Percentiles rank a stretch among this genome's conserved stretches.
phyloP scores from a whole-genome alignment of 1,140 invertebrate species.

The Goniozus legneri region DNA sequence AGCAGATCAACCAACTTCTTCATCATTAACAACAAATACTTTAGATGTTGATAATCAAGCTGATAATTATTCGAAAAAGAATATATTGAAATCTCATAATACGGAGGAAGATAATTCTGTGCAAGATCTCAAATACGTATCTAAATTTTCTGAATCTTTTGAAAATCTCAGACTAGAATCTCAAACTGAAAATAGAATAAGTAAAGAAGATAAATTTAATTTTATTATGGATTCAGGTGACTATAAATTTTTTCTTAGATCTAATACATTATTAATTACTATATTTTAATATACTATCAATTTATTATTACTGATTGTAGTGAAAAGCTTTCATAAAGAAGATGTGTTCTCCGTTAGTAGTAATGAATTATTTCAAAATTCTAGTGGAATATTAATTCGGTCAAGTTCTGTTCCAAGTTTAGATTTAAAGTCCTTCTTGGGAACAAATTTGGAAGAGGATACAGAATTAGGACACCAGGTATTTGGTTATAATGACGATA shows the following conservation, averaged over 20 bases:
- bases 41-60: slow-evolving; percentile 27
- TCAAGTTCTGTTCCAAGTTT: slow-evolving; percentile 55
- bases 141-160: slow-evolving; percentile 46
- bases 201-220: slow-evolving; percentile 33
- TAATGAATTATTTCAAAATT: slow-evolving; percentile 41
- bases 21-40: slow-evolving; percentile 17
- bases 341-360: slow-evolving; percentile 49
- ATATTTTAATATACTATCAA: too few species aligned
- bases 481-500: slow-evolving; percentile 3
- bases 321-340: slow-evolving; percentile 43
- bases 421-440: slow-evolving; percentile 51
- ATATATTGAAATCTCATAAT: slow-evolving; percentile 38
- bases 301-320: too few species aligned
- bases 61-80: slow-evolving; percentile 42
- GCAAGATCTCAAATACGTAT: slow-evolving; percentile 29
- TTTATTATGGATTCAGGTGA: slow-evolving; percentile 32
- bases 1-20: slow-evolving; percentile 35
- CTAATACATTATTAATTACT: too few species aligned
- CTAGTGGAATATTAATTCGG: slow-evolving; percentile 41
- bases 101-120: slow-evolving; percentile 20
- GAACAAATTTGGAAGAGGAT: slow-evolving; percentile 45
- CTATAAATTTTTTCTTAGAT: too few species aligned
- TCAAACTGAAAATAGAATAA: slow-evolving; percentile 22
- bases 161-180: slow-evolving; percentile 38
- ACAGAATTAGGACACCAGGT: slow-evolving; percentile 51